Base-by-base conservation (phyloP, 2,113 vertebrate genomes). In the Microcebus tavaratra region DNA sequence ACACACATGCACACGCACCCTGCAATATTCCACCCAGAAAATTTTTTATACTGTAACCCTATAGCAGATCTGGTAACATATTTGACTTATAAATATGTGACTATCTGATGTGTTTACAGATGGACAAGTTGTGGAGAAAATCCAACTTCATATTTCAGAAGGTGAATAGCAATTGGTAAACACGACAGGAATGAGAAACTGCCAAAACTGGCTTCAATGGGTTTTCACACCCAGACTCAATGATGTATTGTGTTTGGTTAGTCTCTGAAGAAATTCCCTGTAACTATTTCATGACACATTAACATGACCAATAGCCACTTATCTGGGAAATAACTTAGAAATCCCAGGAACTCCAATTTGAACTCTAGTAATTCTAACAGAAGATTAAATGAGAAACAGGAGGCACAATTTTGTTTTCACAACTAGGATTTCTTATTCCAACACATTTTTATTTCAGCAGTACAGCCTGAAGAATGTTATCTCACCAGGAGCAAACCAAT, bases 361-460 rank as follows among this genome's bases (percentile, higher is more conserved):
- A 85, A 50, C 36, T 68, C 48, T 14, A 63, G n/a, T 57, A 68
- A 63, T 85, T 82, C 90, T 83, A 36, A 92, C 83, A 73, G 65
- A 94, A 87, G 36, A 90, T 57, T 68, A 61, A 90, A 48, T 80
- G 70, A 83, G 80, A 97, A 94, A n/a, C 34, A 75, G 5, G 53
- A 88, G n/a, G 67, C 72, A 42, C 29, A 63, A 73, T 89, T 90
- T 94, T 95, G 50, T 84, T 95, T 91, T 96, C 70, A 95, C 63
- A 88, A 79, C 36, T 80, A 84, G 21, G 36, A 63, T n/a, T 95
- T 91, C 55, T 93, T 63, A 50, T 73, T 48, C 34, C 36, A 45
- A 83, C 63, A 96, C 39, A 57, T 88, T 75, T 63, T 76, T 39
- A 59, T 59, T 72, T 96, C 75, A 82, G 76, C 92, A 89, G 80